These are phyloP conservation scores for Uropsilus gracilis DNA, from an alignment of 2,113 vertebrate genomes.

Conservation along the genomic window DNA sequence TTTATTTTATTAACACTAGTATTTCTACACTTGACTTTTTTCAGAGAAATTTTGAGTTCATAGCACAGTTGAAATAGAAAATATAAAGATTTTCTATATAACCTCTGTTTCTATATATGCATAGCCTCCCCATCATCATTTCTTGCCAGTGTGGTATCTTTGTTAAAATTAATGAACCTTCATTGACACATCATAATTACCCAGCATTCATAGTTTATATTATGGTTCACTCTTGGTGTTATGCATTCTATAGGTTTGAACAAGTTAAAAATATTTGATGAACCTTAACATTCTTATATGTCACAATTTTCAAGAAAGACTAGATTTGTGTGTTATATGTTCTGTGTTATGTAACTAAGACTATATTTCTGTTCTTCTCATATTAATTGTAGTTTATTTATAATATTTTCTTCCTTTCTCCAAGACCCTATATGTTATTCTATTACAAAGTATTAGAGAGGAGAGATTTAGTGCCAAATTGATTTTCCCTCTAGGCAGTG, in stretches of 20 bases:
- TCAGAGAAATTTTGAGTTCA: not conserved
- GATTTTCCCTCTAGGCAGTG: not conserved
- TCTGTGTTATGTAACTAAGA: not conserved
- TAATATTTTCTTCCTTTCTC: not conserved
- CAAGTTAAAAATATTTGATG: not conserved
- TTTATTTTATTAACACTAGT: not conserved
- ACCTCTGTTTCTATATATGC: not conserved
- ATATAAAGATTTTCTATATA: not conserved
- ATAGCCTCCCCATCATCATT: not conserved
- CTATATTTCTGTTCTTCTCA: not conserved
- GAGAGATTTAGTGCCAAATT: not conserved
- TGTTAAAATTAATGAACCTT: not conserved
- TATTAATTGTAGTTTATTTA: not conserved
- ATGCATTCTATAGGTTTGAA: not conserved
- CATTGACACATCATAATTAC: not conserved
- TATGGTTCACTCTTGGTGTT: not conserved
- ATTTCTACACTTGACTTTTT: not conserved
- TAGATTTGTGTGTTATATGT: not conserved
- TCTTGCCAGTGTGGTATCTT: not conserved
- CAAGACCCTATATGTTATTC: not conserved
- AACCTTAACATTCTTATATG: not conserved
- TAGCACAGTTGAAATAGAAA: not conserved
- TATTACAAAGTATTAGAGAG: not conserved
- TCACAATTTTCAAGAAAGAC: not conserved
- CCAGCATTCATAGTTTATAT: not conserved